phyloP scores from a whole-genome alignment of 2,113 vertebrate species.

The Melanotaenia duboulayi region DNA sequence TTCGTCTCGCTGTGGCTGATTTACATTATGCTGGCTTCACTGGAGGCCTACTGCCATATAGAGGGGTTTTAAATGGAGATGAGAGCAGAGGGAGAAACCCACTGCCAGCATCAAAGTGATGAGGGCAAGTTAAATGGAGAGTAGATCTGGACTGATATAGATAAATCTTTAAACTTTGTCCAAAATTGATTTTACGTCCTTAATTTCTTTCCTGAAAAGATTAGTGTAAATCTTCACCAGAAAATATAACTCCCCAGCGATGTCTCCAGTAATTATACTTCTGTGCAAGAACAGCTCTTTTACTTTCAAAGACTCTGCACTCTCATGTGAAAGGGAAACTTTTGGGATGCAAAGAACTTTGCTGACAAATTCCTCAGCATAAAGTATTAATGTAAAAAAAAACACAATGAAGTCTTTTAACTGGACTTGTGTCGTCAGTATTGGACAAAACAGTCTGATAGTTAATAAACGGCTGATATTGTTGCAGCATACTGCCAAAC shows the following conservation, averaged over 20 bases:
- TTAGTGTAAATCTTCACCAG: neutral
- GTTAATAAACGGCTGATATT: neutral
- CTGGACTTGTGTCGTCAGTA: slow-evolving; percentile 12
- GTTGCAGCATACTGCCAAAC: slow-evolving; percentile 24
- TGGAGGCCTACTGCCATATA: slow-evolving; percentile 87
- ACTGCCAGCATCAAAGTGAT: slow-evolving; percentile 24
- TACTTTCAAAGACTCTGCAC: neutral
- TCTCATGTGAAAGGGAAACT: neutral
- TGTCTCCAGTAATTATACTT: slow-evolving; percentile 14
- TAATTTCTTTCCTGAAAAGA: slow-evolving; percentile 3
- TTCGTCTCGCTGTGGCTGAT: slow-evolving; percentile 84
- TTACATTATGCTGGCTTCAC: slow-evolving; percentile 85
- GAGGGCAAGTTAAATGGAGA: neutral
- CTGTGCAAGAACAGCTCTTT: neutral
- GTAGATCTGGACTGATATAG: neutral
- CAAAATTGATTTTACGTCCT: slow-evolving; percentile 15
- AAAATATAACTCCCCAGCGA: slow-evolving; percentile 1
- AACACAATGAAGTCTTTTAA: slow-evolving; percentile 3
- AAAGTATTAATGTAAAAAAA: neutral
- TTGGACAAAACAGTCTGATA: neutral
- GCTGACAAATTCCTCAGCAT: neutral
- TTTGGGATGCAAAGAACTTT: neutral
- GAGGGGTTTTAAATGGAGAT: slow-evolving; percentile 71
- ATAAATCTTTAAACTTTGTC: neutral
- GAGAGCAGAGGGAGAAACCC: slow-evolving; percentile 27